Evolutionary conservation across 2,888 invertebrate species (phyloP).

Genomic region (Drosophila planitibia): DNA sequence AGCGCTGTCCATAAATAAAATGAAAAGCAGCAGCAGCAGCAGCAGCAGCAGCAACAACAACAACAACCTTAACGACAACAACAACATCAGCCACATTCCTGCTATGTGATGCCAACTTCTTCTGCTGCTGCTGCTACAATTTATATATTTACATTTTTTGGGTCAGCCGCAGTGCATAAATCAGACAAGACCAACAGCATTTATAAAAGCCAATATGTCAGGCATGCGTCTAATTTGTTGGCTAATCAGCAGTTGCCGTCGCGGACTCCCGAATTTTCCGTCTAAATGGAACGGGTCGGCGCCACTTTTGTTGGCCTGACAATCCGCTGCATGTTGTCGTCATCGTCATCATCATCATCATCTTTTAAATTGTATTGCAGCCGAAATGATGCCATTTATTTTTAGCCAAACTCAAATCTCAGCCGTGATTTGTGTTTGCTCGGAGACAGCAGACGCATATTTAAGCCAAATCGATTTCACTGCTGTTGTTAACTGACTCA

Average conservation of each 20-base stretch:
- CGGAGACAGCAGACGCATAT: not conserved
- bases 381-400: conserved; percentile 72
- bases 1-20: conserved; percentile 48
- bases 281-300: conserved; percentile 65
- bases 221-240: conserved; percentile 75
- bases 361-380: conserved; percentile 56
- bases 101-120: conserved; percentile 38
- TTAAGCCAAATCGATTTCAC: conserved; percentile 17
- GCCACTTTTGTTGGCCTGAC: conserved; percentile 42
- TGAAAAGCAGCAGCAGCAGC: conserved; percentile 30
- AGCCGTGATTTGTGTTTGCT: conserved; percentile 22
- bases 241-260: conserved; percentile 71
- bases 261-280: conserved; percentile 32
- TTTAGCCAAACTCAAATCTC: conserved; percentile 49
- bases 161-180: conserved; percentile 75
- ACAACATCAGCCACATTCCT: conserved; percentile 40
- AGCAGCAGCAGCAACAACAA: not conserved
- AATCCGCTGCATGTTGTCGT: conserved; percentile 26
- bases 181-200: conserved; percentile 58
- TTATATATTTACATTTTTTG: conserved; percentile 62
- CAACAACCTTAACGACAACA: conserved; percentile 13
- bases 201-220: conserved; percentile 75
- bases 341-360: conserved; percentile 32
- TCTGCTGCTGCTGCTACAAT: conserved; percentile 30
- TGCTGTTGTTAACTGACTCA: conserved; percentile 14